phyloP scores from a whole-genome alignment of 2,797 vertebrate species.

The Pseudocheirus occidentalis region DNA sequence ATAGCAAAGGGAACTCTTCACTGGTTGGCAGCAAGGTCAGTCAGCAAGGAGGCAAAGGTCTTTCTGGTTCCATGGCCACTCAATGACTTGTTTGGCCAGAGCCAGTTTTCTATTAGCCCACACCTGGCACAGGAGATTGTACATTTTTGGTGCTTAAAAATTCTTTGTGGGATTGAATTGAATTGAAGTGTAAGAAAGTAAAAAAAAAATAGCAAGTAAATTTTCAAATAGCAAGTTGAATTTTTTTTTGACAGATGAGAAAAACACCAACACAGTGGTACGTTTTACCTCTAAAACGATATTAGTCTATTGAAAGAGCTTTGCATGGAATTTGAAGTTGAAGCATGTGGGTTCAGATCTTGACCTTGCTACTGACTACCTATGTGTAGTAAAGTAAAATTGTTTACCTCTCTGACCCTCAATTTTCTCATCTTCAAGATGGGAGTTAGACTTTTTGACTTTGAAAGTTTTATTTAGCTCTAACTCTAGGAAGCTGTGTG shows the following conservation, averaged over 20 bases:
- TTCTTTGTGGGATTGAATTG: background rate
- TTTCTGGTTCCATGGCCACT: background rate
- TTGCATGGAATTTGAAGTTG: background rate
- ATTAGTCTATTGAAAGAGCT: background rate
- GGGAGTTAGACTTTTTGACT: background rate
- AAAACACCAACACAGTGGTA: background rate
- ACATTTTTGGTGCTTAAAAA: background rate
- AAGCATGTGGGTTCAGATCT: background rate
- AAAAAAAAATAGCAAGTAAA: background rate
- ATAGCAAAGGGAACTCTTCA: background rate
- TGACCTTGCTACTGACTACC: background rate
- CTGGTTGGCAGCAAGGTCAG: background rate
- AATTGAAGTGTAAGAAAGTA: background rate
- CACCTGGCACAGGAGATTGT: background rate
- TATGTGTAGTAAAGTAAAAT: background rate
- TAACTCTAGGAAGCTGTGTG: background rate
- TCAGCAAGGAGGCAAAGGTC: background rate
- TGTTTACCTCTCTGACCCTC: background rate
- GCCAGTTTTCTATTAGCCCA: background rate
- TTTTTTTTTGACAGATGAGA: background rate
- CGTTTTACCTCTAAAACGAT: background rate
- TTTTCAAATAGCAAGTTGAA: background rate
- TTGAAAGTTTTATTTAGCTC: background rate
- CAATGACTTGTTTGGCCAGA: background rate
- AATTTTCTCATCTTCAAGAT: background rate